Conservation (phyloP, 2,113 vertebrate genomes). For the Echinops telfairi region DNA sequence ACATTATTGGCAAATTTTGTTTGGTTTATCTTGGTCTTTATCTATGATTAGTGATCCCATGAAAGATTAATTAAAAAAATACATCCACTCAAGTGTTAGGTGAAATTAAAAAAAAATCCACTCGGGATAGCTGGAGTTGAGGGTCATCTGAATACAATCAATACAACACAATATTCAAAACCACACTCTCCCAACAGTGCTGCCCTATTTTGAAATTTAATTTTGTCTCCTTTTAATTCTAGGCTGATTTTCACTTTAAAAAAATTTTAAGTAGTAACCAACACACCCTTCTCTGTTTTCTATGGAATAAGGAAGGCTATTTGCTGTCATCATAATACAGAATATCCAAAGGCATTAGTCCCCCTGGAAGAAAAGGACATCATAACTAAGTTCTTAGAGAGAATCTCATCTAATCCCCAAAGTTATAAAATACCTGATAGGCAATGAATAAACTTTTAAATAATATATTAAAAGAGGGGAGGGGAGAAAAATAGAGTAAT, state of each 20-base stretch:
- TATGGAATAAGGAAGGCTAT: not conserved
- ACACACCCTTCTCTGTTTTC: not conserved
- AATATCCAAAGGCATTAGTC: rapidly evolving
- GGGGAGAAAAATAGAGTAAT: not conserved
- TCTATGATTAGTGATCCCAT: not conserved
- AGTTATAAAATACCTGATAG: not conserved
- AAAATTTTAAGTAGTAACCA: not conserved
- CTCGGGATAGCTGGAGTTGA: not conserved
- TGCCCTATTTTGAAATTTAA: not conserved
- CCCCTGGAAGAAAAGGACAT: no score
- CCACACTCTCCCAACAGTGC: not conserved
- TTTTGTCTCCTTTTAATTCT: not conserved
- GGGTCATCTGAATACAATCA: not conserved
- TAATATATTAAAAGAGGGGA: not conserved
- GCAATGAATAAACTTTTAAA: slow-evolving; percentile 8
- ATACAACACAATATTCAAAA: not conserved
- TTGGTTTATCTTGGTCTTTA: not conserved
- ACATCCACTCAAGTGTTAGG: not conserved
- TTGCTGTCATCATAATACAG: not conserved
- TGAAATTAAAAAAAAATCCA: not conserved
- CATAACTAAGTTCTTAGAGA: not conserved
- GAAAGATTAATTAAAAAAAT: not conserved
- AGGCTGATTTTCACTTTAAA: not conserved
- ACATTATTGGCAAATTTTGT: not conserved
- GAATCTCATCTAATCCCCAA: not conserved